Percentiles rank a stretch among this genome's conserved stretches.
These are phyloP conservation scores for Petrosia ficiformis DNA, from an alignment of 37 sponge, comb jelly and placozoan species.

Conservation along the genomic window DNA sequence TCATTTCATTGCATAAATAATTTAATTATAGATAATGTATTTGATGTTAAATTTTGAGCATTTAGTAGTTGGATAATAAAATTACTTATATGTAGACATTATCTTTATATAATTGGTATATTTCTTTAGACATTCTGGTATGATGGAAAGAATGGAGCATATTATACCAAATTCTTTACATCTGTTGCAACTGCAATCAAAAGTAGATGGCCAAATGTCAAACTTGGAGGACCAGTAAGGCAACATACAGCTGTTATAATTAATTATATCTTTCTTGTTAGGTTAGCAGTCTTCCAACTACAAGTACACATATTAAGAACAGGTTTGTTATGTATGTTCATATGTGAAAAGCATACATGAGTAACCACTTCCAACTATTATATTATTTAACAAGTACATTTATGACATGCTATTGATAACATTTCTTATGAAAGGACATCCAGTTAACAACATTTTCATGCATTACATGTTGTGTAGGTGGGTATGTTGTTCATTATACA, in stretches of 20 bases:
- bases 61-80: no score
- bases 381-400: no score
- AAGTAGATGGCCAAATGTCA: conserved; percentile 8
- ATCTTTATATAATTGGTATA: no score
- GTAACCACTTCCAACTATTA: no score
- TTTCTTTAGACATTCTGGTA: background rate
- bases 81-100: no score
- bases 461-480: no score
- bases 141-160: conserved; percentile 30
- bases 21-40: background rate
- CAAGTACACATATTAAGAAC: background rate
- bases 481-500: no score
- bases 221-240: conserved; percentile 42
- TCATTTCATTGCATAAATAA: background rate
- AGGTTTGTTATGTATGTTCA: background rate
- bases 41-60: background rate
- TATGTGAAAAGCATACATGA: no score
- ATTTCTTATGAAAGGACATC: no score
- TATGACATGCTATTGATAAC: no score
- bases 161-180: conserved; percentile 26
- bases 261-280: background rate
- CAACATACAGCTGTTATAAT: background rate
- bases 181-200: conserved; percentile 25
- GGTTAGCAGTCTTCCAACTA: background rate
- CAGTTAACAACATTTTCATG: no score